Percentiles rank a stretch among this genome's conserved stretches.
Conservation (phyloP, 1,140 invertebrate species). For the Pemphigus obesinymphae region DNA sequence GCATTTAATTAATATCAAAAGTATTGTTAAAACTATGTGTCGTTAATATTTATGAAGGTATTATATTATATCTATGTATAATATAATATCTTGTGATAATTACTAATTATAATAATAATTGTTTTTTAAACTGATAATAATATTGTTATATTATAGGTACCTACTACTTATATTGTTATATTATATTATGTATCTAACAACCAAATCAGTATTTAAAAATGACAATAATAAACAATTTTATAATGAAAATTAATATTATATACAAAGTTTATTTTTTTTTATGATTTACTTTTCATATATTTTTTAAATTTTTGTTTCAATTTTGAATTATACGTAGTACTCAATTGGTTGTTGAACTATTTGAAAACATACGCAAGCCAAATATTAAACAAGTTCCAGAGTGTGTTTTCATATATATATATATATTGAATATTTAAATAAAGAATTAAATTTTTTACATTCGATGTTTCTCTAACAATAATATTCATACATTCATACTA, state of each 20-base stretch:
- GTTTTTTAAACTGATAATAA: background rate
- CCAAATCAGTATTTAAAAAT: slow-evolving; percentile 8
- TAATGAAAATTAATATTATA: background rate
- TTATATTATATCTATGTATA: background rate
- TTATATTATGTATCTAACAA: background rate
- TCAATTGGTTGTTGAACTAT: background rate
- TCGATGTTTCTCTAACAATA: too few relatives aligned
- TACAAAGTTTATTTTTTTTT: background rate
- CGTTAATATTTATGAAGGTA: background rate
- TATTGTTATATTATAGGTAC: too few relatives aligned
- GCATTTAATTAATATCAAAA: background rate
- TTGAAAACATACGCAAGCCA: too few relatives aligned
- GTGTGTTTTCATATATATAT: too few relatives aligned
- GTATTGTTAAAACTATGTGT: background rate
- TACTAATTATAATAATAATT: background rate
- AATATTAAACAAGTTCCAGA: too few relatives aligned
- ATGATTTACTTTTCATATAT: too few relatives aligned
- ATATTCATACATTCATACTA: too few relatives aligned
- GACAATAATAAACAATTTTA: background rate
- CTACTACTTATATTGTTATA: too few relatives aligned
- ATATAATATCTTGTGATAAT: too few relatives aligned
- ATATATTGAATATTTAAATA: too few relatives aligned
- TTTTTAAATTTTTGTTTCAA: background rate
- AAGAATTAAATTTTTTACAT: too few relatives aligned
- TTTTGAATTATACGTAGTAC: background rate